Evolutionary conservation across 2,797 vertebrate species (phyloP).

Genomic region (Anguilla megastoma): DNA sequence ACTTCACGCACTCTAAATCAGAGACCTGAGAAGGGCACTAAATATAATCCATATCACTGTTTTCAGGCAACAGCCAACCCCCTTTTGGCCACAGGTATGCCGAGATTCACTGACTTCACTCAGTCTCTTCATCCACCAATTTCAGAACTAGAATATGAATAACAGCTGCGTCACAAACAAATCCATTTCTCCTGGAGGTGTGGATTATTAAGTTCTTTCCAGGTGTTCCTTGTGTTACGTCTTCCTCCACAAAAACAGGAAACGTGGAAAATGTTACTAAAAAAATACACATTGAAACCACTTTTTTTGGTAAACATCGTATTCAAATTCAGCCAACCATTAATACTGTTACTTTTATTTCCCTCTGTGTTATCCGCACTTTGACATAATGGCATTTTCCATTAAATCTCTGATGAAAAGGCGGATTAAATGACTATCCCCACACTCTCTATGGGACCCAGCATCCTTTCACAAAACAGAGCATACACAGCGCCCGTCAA

Average conservation of each 20-base stretch:
- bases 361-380: background rate
- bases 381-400: background rate
- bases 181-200: background rate
- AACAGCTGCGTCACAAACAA: background rate
- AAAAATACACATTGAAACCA: background rate
- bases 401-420: background rate
- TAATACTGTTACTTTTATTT: background rate
- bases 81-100: background rate
- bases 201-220: background rate
- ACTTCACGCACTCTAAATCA: background rate
- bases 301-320: background rate
- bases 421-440: background rate
- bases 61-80: background rate
- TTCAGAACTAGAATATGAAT: background rate
- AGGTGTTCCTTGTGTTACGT: no score
- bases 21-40: background rate
- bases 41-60: background rate
- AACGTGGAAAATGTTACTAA: background rate
- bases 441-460: background rate
- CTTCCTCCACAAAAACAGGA: background rate
- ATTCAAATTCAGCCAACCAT: background rate
- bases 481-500: background rate
- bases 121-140: background rate
- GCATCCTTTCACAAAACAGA: background rate
- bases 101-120: background rate